Percentiles rank a stretch among this genome's conserved stretches.
Evolutionary conservation across 2,797 vertebrate species (phyloP).

Genomic region (Oreochromis grahami): DNA sequence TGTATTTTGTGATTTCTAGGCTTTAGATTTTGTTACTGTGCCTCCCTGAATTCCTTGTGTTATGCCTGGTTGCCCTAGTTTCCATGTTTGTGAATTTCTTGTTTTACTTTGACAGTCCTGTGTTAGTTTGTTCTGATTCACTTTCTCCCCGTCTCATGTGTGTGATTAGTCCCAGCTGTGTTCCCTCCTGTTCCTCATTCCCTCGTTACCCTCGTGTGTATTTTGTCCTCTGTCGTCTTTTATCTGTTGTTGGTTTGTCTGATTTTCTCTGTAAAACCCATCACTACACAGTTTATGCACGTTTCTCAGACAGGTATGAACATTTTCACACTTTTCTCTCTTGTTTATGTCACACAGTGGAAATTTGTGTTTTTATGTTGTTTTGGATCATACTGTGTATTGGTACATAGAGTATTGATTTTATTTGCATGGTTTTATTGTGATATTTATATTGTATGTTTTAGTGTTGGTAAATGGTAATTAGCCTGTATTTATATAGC

Average conservation of each 20-base stretch:
- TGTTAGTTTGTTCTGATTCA: accelerated
- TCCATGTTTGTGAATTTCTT: not conserved
- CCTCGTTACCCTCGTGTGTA: not conserved
- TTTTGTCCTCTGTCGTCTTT: not conserved
- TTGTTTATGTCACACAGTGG: too few relatives aligned
- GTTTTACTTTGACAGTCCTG: not conserved
- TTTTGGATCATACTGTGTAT: too few relatives aligned
- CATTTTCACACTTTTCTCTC: too few relatives aligned
- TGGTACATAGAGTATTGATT: too few relatives aligned
- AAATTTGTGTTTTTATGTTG: too few relatives aligned
- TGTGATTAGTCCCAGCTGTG: not conserved
- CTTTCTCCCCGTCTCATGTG: not conserved
- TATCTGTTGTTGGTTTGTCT: not conserved
- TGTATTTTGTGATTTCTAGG: not conserved
- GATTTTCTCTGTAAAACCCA: not conserved
- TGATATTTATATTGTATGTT: too few relatives aligned
- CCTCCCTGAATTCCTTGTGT: not conserved
- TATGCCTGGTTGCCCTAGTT: not conserved
- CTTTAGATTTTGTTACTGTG: not conserved
- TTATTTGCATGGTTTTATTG: too few relatives aligned
- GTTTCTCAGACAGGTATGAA: too few relatives aligned
- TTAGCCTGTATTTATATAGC: too few relatives aligned
- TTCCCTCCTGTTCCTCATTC: not conserved
- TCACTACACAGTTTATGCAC: too few relatives aligned
- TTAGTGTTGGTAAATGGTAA: too few relatives aligned